A percentile compares a stretch with the other conserved stretches of the same genome.
Conservation (phyloP, 2,113 vertebrate species). For the Neogobius melanostomus region DNA sequence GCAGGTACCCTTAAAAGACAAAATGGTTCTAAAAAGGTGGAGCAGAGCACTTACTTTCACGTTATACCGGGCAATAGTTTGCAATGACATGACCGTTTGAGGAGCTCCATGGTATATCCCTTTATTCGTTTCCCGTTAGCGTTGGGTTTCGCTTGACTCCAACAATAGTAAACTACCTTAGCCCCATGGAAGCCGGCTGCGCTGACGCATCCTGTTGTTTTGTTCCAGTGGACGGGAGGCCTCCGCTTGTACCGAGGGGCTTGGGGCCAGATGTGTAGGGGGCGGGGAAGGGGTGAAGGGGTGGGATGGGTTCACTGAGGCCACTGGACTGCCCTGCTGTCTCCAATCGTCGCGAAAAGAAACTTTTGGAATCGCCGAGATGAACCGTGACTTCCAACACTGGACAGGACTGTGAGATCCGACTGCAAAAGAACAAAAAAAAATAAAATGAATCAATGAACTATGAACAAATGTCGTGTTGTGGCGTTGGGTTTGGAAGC, state of each 20-base stretch:
- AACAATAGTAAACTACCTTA: too few species aligned
- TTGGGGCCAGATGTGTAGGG: constrained; percentile 16
- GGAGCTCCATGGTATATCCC: too few species aligned
- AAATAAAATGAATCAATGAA: constrained; percentile 56
- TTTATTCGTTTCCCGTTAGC: too few species aligned
- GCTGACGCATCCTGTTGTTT: background rate
- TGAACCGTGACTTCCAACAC: constrained; percentile 30
- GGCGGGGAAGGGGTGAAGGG: background rate
- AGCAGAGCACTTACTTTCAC: background rate
- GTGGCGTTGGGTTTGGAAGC: background rate
- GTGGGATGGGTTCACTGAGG: constrained; percentile 39
- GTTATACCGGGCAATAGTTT: too few species aligned
- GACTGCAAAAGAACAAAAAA: constrained; percentile 23
- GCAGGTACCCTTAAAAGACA: background rate
- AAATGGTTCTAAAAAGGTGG: background rate
- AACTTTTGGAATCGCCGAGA: constrained; percentile 47
- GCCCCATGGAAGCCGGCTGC: too few species aligned
- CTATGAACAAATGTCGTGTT: constrained; percentile 29
- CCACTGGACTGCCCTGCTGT: constrained; percentile 51
- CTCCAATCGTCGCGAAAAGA: constrained; percentile 49
- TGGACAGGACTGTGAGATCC: constrained; percentile 41
- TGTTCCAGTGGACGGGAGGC: background rate
- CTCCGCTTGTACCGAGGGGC: background rate
- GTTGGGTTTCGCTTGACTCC: too few species aligned
- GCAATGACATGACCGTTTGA: too few species aligned